Evolutionary conservation across 2,797 vertebrate species (phyloP), one percentile per base, ranked within the genome.

Genomic region (Streptopelia turtur): DNA sequence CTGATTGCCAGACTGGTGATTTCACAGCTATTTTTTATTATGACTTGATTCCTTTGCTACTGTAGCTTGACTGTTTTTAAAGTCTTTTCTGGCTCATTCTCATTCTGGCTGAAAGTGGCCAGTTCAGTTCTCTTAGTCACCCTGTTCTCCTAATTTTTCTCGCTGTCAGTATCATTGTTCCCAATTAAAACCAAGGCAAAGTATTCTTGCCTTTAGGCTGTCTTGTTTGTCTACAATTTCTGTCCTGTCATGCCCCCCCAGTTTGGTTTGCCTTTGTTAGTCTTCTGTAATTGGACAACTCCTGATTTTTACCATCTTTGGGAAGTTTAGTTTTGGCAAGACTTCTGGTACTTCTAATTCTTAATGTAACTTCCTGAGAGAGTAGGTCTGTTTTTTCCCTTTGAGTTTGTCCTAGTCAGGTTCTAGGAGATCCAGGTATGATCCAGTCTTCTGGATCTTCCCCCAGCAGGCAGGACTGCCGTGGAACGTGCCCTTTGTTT

Each of bases 181-280:
- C 6, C 13, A 33, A 2, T 33, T 37, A 57, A 82, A 52, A 64
- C 22, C 45, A 65, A 31, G 33, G 33, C 39, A 41, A 77, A 33
- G 8, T 41, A 17, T 70, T 82, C 52, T 82, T 70, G 24, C 43
- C 47, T 81, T 82, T 25, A 33, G 7, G 5, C 13, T 43, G 1
- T 72, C 50, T 37, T 57, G 23, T 30, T 83, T 74, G 11, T 77
- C 25, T 87, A 28, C 16, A 28, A 0, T 70, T 52, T 63, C 49
- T 57, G 16, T 53, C 33, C 30, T 41, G 27, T 39, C 7, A 31
- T 0, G 1, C 39, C 6, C 18, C 9, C 12, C 16, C 0, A 4
- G 5, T 86, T 56, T 63, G 13, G 9, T 60, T 89, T 61, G 56
- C 16, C 52, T 89, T 28, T 56, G 10, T 64, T 89, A 28, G 9